These are phyloP conservation scores for Leptoteleia sp. DNA, from an alignment of 1,140 invertebrate species.

Conservation along the genomic window DNA sequence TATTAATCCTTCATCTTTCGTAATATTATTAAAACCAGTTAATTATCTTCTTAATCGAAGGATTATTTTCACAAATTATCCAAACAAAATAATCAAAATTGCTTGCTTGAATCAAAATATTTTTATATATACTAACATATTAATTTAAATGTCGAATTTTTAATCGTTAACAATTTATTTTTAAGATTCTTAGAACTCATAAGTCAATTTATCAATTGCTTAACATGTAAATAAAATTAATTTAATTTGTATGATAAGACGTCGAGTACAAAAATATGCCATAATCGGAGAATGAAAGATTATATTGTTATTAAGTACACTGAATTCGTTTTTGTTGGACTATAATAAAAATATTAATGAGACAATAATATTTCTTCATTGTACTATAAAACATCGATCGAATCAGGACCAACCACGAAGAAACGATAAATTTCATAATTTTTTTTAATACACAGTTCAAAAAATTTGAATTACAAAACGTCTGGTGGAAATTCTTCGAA, in stretches of 20 bases:
- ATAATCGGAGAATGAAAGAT: conserved; percentile 55
- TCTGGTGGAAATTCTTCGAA: conserved; percentile 43
- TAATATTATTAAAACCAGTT: too few relatives aligned
- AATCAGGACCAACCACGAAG: neutral
- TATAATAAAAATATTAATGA: too few relatives aligned
- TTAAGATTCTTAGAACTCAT: neutral
- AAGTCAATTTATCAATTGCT: conserved; percentile 8
- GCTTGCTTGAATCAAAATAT: conserved; percentile 21
- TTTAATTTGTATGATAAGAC: conserved; percentile 34
- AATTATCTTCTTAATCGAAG: too few relatives aligned
- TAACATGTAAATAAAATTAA: conserved; percentile 51
- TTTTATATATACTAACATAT: conserved; percentile 9
- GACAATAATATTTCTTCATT: too few relatives aligned
- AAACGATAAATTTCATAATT: conserved; percentile 5
- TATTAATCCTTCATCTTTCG: too few relatives aligned
- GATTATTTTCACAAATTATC: conserved; percentile 11
- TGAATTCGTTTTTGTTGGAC: too few relatives aligned
- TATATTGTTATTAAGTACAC: too few relatives aligned
- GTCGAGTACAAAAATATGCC: conserved; percentile 52
- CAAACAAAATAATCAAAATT: too few relatives aligned
- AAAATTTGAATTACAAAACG: conserved; percentile 23
- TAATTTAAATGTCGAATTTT: conserved; percentile 3
- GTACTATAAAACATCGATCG: neutral
- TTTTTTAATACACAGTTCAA: conserved; percentile 8
- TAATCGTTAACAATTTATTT: neutral